Evolutionary conservation across 2,888 invertebrate genomes (phyloP), one percentile per base, ranked within the genome.

Genomic region (Beris chalybata): DNA sequence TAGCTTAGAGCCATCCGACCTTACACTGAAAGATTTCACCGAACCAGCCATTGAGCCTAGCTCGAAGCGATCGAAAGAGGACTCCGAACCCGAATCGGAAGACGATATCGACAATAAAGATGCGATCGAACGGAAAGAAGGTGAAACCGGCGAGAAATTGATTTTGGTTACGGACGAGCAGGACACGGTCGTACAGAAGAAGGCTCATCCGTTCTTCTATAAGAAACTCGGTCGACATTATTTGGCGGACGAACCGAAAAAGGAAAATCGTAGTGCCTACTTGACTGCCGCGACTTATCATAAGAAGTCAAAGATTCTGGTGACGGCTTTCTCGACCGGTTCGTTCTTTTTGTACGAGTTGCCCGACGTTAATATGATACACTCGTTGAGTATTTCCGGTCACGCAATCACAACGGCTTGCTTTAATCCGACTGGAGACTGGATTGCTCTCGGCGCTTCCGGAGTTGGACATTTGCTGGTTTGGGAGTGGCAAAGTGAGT

Each of bases 401-500:
- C 89, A 94, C 75, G 81, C 85, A 67, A 92, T 99, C 65, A 87
- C 90, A 43, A 86, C 94, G 0, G 86, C 97, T 0, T 83, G 89
- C 0, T 85, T 98, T 71, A 98, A 97, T 74, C 78, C 83, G 5
- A 89, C 89, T 0, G 98, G 97, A 0, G 97, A 98, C 76, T 99
- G 98, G 98, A 89, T 99, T 71, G 97, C 95, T 0, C 82, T 99
- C 48, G 98, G 93, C 0, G 95, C 95, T 74, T 86, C 90, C 0
- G 86, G 88, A 61, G 84, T 92, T n/a, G 97, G 97, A 0, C 97
- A 98, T 77, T 82, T 99, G 57, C 81, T 98, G 22, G 98, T 99
- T 1, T 99, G 98, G 97, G 99, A 99, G 82, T 99, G 98, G 98
- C 96, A 97, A 82, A 97, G 97, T 85, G 75, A 82, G 81, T 76